These are phyloP conservation scores for Malthinus flaveolus DNA, from an alignment of 2,888 invertebrate species.

Conservation along the genomic window DNA sequence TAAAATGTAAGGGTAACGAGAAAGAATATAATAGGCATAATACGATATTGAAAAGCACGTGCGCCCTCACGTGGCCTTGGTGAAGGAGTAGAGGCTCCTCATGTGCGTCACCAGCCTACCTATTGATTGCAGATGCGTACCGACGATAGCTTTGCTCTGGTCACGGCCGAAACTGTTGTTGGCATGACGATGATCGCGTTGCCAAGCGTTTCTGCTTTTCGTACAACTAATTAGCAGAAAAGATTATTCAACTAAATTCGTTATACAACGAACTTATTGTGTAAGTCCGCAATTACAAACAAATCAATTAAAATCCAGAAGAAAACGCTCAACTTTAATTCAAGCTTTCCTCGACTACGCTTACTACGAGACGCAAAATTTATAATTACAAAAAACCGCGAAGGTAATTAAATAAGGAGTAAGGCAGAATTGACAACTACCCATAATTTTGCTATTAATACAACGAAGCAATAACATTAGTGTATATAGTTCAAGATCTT, in stretches of 20 bases:
- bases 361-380: too few relatives aligned
- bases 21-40: too few relatives aligned
- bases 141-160: conserved; percentile 44
- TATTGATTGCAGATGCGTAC: conserved; percentile 48
- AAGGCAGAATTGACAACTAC: too few relatives aligned
- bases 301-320: too few relatives aligned
- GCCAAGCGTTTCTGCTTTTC: conserved; percentile 40
- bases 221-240: conserved; percentile 30
- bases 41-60: conserved; percentile 40
- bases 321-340: too few relatives aligned
- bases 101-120: conserved; percentile 52
- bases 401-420: too few relatives aligned
- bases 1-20: too few relatives aligned
- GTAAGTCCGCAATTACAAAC: too few relatives aligned
- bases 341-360: too few relatives aligned
- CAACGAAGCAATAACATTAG: neutral
- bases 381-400: too few relatives aligned
- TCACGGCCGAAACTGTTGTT: conserved; percentile 46
- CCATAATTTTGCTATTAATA: neutral
- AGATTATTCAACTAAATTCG: conserved; percentile 20
- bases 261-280: neutral
- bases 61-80: conserved; percentile 51
- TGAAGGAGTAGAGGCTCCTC: conserved; percentile 45
- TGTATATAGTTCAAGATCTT: conserved; percentile 5
- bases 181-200: conserved; percentile 45